phyloP scores from a whole-genome alignment of 2,888 invertebrate species.

The Argynnis bischoffii region DNA sequence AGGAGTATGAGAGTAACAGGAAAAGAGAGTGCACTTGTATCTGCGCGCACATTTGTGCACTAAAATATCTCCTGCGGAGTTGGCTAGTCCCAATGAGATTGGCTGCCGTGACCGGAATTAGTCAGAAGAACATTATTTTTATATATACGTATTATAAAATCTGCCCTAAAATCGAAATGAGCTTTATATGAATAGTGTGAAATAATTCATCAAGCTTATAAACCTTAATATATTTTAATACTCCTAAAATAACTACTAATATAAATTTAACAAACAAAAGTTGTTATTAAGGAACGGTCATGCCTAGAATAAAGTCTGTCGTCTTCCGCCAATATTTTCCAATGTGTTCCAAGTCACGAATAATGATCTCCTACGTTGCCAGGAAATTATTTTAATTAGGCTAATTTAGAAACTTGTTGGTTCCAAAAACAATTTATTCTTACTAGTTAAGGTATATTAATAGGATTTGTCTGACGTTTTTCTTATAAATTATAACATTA shows the following conservation, averaged over 20 bases:
- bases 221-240: neutral
- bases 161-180: no score
- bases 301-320: slow-evolving; percentile 14
- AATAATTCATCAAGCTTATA: no score
- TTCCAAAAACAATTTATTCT: slow-evolving; percentile 2
- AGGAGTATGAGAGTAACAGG: no score
- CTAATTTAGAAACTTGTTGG: slow-evolving; percentile 28
- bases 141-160: no score
- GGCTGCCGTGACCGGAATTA: no score
- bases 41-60: no score
- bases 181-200: no score
- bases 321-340: slow-evolving; percentile 30
- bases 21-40: no score
- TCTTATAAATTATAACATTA: no score
- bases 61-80: no score
- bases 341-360: slow-evolving; percentile 29
- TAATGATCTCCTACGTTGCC: slow-evolving; percentile 37
- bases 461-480: neutral
- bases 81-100: no score
- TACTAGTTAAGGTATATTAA: neutral
- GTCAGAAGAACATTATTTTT: no score
- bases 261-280: neutral
- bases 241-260: neutral
- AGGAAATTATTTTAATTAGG: slow-evolving; percentile 37
- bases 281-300: slow-evolving; percentile 2